These are phyloP conservation scores for Trematomus loennbergii DNA, from an alignment of 2,113 vertebrate genomes.

Conservation along the genomic window DNA sequence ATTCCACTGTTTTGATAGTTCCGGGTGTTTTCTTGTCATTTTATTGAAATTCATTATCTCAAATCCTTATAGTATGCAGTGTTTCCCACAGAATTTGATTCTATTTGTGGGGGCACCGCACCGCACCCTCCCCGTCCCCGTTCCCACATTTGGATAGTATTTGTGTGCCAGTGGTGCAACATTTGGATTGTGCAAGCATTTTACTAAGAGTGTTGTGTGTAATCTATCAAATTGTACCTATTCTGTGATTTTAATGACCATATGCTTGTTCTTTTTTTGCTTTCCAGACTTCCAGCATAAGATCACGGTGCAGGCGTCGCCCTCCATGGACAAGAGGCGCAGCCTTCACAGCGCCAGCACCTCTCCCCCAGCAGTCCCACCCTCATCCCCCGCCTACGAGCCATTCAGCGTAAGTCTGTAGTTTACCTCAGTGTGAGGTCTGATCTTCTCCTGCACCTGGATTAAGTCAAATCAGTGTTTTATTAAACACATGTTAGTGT, in stretches of 20 bases:
- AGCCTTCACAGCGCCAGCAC: constrained; percentile 92
- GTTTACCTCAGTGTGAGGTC: not conserved
- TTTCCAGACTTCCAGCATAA: constrained; percentile 96
- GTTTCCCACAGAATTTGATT: too few species aligned
- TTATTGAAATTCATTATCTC: too few species aligned
- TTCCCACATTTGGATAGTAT: not conserved
- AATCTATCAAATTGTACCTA: too few species aligned
- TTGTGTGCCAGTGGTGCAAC: not conserved
- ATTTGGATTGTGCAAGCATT: too few species aligned
- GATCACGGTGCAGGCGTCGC: constrained; percentile 97
- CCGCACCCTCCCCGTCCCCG: too few species aligned
- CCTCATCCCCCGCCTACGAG: constrained; percentile 93
- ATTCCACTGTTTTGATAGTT: too few species aligned
- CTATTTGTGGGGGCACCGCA: too few species aligned
- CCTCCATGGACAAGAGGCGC: constrained; percentile 92
- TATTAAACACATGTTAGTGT: not conserved
- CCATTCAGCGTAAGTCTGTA: constrained; percentile 90
- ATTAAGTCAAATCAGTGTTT: not conserved
- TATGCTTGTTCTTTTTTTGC: constrained; percentile 3
- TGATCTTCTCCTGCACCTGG: not conserved
- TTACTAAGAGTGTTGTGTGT: too few species aligned
- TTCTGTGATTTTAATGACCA: not conserved
- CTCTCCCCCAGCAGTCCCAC: constrained; percentile 95
- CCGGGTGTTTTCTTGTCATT: too few species aligned
- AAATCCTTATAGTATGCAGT: not conserved